Evolutionary conservation across 2,888 invertebrate species (phyloP), one percentile per base, ranked within the genome.

Genomic region (Drosophila suboccidentalis): DNA sequence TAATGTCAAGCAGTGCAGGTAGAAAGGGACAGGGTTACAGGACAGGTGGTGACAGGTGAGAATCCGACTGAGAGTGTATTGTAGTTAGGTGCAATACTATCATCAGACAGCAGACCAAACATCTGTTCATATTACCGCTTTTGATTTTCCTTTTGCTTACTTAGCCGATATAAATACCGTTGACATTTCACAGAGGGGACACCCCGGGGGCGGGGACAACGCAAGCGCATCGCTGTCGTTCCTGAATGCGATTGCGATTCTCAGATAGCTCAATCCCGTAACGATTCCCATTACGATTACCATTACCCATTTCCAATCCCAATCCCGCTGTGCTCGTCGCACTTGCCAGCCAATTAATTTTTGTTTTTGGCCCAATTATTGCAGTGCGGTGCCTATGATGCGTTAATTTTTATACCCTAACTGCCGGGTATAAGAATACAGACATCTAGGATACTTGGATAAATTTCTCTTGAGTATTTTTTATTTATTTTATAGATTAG

Each of bases 301-400:
- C 44, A 55, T 43, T 36, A 32, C 19, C 29, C 44, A 55, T 43
- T 36, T 32, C 19, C 60, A 39, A 41, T n/a, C 17, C 49, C 43
- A 22, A 1, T 44, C 11, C 61, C 69, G 65, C 68, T 44, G 63
- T 69, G 78, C 22, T 41, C 71, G 63, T 78, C 81, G 84, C 78
- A 76, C 74, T 89, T 89, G 89, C 51, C 71, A 80, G 78, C 76
- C 81, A 87, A 89, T 85, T 84, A 87, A 86, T 84, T 77, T 66
- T 66, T 59, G 64, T 58, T 82, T 82, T 74, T 78, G 67, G 71
- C 74, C 78, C 75, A 88, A 87, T 87, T 83, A 87, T 78, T 63
- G 61, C 43, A 49, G 44, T 67, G 79, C 78, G 60, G 50, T 83
- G 66, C 55, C 57, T 55, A 51, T 68, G 84, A 80, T 83, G 87